A percentile compares a stretch with the other conserved stretches of the same genome.
Conservation (phyloP, 2,113 vertebrate species). For the Opisthocomus hoazin region DNA sequence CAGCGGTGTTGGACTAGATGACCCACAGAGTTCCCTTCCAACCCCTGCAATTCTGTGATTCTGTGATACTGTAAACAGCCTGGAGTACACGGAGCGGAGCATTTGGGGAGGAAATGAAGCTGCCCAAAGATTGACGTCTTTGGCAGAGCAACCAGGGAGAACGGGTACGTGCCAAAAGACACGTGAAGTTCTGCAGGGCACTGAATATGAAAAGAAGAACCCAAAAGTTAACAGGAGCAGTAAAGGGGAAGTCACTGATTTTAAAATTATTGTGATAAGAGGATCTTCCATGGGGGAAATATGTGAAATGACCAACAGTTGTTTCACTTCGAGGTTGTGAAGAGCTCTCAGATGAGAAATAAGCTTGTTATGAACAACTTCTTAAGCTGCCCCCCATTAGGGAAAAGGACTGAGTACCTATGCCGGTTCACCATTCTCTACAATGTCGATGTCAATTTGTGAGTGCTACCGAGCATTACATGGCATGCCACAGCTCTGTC, state of each 20-base stretch:
- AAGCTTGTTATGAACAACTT: background rate
- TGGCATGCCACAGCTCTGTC: background rate
- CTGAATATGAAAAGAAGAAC: background rate
- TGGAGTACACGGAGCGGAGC: rapidly evolving
- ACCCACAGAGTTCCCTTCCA: too few relatives aligned
- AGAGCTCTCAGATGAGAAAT: background rate
- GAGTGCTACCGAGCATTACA: background rate
- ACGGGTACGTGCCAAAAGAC: background rate
- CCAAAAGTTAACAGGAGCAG: background rate
- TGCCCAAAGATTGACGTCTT: background rate
- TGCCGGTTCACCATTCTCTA: background rate
- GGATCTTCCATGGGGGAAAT: background rate
- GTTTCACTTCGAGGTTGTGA: background rate
- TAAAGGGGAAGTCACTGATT: background rate
- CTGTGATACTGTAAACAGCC: too few relatives aligned
- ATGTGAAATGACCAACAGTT: background rate
- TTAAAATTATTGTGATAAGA: background rate
- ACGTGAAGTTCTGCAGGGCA: background rate
- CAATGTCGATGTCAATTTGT: background rate
- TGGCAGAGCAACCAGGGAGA: background rate
- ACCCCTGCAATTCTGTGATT: too few relatives aligned
- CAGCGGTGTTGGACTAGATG: too few relatives aligned
- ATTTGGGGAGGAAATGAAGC: background rate
- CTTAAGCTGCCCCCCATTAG: background rate
- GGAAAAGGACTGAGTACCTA: background rate